Evolutionary conservation across 1,140 invertebrate species (phyloP).

Genomic region (Coenobita brevimanus): DNA sequence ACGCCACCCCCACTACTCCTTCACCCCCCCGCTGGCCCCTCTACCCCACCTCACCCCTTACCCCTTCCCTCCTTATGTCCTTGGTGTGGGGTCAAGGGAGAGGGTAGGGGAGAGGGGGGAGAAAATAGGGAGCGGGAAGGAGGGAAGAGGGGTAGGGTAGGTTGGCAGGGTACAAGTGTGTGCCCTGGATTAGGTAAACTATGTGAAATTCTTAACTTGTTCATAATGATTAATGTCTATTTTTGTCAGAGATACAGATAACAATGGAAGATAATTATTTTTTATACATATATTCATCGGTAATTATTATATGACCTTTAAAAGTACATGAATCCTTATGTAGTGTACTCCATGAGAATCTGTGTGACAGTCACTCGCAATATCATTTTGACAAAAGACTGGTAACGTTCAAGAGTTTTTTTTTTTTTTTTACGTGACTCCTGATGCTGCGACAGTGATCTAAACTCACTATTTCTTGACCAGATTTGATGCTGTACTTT

Average conservation of each 20-base stretch:
- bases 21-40: background rate
- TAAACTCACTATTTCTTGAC: conserved; percentile 9
- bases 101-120: background rate
- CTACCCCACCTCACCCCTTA: background rate
- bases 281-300: conserved; percentile 49
- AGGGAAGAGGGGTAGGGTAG: too few relatives aligned
- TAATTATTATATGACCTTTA: conserved; percentile 27
- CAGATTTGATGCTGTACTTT: too few relatives aligned
- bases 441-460: background rate
- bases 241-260: conserved; percentile 46
- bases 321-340: conserved; percentile 24
- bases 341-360: conserved; percentile 43
- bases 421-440: background rate
- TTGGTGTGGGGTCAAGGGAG: background rate
- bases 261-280: conserved; percentile 46
- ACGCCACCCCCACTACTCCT: background rate
- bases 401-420: conserved; percentile 24
- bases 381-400: conserved; percentile 25
- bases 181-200: conserved; percentile 44
- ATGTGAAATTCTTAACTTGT: conserved; percentile 49
- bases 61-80: background rate
- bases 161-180: background rate
- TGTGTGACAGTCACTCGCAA: conserved; percentile 33
- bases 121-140: background rate
- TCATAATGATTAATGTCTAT: conserved; percentile 33